Evolutionary conservation across 2,797 vertebrate genomes (phyloP).

Genomic region (Poliocrania exsul): DNA sequence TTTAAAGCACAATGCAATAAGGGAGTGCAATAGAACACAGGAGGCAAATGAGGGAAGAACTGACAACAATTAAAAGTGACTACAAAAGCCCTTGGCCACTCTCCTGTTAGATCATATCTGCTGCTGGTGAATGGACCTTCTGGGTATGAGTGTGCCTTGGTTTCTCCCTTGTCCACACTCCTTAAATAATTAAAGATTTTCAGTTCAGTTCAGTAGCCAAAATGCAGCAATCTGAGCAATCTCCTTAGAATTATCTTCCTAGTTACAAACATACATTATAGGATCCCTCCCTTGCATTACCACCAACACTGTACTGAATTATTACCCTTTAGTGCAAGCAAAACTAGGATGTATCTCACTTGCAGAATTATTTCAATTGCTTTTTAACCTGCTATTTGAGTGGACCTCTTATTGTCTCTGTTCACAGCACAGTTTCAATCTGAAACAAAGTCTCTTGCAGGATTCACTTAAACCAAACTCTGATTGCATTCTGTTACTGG

Average conservation of each 20-base stretch:
- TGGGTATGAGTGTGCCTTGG: background rate
- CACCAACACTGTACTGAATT: background rate
- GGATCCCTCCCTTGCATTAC: background rate
- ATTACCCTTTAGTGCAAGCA: background rate
- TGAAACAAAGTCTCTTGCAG: background rate
- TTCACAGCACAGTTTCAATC: background rate
- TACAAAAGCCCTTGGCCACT: background rate
- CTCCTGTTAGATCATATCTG: background rate
- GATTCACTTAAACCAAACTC: background rate
- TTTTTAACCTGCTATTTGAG: background rate
- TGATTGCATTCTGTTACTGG: background rate
- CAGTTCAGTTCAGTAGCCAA: background rate
- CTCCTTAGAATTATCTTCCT: background rate
- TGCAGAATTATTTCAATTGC: background rate
- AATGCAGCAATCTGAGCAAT: background rate
- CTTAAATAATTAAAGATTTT: background rate
- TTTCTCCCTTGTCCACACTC: background rate
- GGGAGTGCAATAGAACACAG: slow-evolving; percentile 10
- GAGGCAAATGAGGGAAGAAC: slow-evolving; percentile 41
- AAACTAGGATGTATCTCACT: background rate
- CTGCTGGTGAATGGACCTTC: background rate
- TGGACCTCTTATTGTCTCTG: background rate
- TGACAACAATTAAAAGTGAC: slow-evolving; percentile 23
- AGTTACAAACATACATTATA: background rate
- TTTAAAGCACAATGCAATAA: slow-evolving; percentile 65